A percentile compares a stretch with the other conserved stretches of the same genome.
Conservation (phyloP, 2,113 vertebrate genomes). For the Leucopsar rothschildi region DNA sequence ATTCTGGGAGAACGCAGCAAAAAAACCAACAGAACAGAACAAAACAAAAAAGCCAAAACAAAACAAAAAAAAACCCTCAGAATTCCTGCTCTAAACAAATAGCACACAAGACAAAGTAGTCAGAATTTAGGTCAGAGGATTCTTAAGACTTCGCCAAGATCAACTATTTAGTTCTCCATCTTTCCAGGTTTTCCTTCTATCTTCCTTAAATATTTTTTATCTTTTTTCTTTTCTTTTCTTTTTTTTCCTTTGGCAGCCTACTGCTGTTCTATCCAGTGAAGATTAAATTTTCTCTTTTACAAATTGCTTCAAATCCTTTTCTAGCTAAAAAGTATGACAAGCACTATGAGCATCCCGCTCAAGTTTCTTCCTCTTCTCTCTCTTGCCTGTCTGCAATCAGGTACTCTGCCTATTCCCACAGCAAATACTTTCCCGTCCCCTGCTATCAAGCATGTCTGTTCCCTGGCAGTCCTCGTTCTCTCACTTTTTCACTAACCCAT, state of each 20-base stretch:
- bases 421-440: neutral
- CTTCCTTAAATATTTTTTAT: neutral
- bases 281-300: neutral
- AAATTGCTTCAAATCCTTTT: neutral
- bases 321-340: neutral
- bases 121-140: neutral
- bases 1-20: neutral
- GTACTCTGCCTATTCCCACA: neutral
- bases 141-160: neutral
- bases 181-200: neutral
- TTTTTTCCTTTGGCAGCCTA: neutral
- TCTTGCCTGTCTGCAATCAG: neutral
- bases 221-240: fast-evolving
- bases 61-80: no score
- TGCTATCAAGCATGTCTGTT: neutral
- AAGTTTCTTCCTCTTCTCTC: neutral
- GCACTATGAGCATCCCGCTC: fast-evolving
- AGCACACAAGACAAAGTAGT: neutral
- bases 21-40: neutral
- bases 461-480: neutral
- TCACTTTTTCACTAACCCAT: neutral
- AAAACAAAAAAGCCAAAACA: no score
- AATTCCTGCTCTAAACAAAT: neutral
- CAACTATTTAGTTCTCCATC: neutral
- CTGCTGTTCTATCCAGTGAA: neutral